These are phyloP conservation scores for Chrysaora quinquecirrha DNA, from an alignment of 30 jellyfish, hydroid and myxozoan species.

Conservation along the genomic window DNA sequence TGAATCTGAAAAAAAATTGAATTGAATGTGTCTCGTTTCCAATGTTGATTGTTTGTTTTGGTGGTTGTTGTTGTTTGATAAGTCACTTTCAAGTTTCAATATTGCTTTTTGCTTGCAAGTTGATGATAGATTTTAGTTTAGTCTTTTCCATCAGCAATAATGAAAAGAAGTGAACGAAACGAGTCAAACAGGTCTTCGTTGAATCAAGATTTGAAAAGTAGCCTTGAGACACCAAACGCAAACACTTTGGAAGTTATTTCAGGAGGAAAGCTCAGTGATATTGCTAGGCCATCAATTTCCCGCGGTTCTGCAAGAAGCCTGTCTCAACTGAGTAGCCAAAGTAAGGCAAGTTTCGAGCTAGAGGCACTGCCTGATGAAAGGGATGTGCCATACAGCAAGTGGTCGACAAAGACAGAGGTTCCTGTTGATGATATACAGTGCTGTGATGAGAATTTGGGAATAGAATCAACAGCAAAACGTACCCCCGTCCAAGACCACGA, in stretches of 20 bases:
- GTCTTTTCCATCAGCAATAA: too few species aligned
- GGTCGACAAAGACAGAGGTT: not conserved
- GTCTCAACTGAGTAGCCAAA: conserved; percentile 47
- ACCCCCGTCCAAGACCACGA: too few species aligned
- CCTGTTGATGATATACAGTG: conserved; percentile 39
- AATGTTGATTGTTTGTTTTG: not conserved
- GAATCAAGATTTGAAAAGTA: conserved; percentile 3
- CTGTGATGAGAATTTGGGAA: not conserved
- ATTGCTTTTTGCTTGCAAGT: too few species aligned
- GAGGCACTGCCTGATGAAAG: conserved; percentile 54
- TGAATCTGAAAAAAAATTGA: not conserved
- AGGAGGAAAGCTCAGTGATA: conserved; percentile 46
- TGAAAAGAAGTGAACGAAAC: not conserved
- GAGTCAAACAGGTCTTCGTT: not conserved
- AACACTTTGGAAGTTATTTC: conserved; percentile 58
- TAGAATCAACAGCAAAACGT: too few species aligned
- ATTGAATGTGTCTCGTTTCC: not conserved
- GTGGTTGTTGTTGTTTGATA: not conserved
- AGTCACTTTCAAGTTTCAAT: too few species aligned
- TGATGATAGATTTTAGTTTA: too few species aligned
- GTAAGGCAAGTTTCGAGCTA: conserved; percentile 38
- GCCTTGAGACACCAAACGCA: conserved; percentile 7
- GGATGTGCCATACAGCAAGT: not conserved
- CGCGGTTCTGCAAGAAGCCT: conserved; percentile 44
- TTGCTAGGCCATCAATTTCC: conserved; percentile 59